phyloP scores from a whole-genome alignment of 2,797 vertebrate genomes.

The Sylvia borin region DNA sequence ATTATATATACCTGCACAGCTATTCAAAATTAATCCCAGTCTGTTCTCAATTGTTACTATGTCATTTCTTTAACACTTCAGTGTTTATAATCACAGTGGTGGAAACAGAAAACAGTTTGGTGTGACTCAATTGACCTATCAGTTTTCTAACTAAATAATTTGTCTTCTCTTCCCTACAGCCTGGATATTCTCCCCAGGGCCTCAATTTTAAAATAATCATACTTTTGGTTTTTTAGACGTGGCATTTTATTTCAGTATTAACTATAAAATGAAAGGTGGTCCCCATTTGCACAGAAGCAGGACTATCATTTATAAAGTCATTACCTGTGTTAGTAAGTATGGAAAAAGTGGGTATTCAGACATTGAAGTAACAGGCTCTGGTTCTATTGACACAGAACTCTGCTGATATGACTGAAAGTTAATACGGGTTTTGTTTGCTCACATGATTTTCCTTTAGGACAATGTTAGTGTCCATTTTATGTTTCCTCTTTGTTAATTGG shows the following conservation, averaged over 20 bases:
- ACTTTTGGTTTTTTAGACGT: neutral
- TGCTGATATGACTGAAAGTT: neutral
- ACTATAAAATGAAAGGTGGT: neutral
- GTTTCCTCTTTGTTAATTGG: neutral
- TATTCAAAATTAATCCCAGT: neutral
- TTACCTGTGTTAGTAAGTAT: neutral
- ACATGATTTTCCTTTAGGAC: neutral
- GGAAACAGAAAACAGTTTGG: neutral
- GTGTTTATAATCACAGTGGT: neutral
- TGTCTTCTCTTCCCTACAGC: neutral
- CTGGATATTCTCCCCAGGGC: neutral
- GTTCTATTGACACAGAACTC: neutral
- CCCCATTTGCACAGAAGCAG: neutral
- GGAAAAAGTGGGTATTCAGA: neutral
- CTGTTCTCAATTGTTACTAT: neutral
- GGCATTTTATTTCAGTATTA: neutral
- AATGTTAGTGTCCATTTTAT: neutral
- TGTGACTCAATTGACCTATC: neutral
- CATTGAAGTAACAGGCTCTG: neutral
- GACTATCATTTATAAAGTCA: neutral
- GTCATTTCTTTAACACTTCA: neutral
- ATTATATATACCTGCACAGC: neutral
- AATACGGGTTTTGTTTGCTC: neutral
- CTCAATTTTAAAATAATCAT: neutral
- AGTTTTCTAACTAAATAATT: neutral